Conservation (phyloP, 2,888 invertebrate species). For the Pyralis farinalis region DNA sequence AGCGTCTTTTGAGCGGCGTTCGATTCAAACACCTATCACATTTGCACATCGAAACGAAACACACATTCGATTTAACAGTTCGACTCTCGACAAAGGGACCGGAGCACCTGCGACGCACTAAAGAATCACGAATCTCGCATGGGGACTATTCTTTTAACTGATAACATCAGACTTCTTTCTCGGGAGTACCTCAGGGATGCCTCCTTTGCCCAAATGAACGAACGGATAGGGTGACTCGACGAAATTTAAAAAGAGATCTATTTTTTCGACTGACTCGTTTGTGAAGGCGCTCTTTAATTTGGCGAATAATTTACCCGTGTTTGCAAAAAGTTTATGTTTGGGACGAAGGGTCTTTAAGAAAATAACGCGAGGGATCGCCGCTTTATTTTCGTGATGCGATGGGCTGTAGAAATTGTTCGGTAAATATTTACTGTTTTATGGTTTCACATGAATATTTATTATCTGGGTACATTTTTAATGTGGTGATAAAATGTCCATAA, state of each 20-base stretch:
- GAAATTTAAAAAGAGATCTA: constrained; percentile 24
- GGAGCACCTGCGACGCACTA: constrained; percentile 13
- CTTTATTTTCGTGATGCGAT: constrained; percentile 8
- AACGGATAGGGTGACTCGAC: constrained; percentile 22
- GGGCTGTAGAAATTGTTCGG: constrained; percentile 3
- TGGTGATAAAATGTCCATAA: too few relatives aligned
- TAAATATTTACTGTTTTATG: constrained; percentile 5
- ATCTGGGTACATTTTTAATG: constrained; percentile 1
- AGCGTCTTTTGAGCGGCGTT: constrained; percentile 7
- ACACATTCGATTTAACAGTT: constrained; percentile 14
- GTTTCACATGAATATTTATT: constrained; percentile 3
- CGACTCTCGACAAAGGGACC: constrained; percentile 13
- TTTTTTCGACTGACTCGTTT: constrained; percentile 21
- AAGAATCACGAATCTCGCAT: constrained; percentile 3
- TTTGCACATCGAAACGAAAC: constrained; percentile 20
- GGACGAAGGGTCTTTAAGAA: constrained; percentile 12
- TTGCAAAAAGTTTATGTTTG: constrained; percentile 18
- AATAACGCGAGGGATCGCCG: constrained; percentile 3
- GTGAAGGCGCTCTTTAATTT: constrained; percentile 33
- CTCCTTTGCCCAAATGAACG: constrained; percentile 7
- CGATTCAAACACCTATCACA: constrained; percentile 14
- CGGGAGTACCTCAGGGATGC: constrained; percentile 8
- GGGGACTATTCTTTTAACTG: constrained; percentile 17
- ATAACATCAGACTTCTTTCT: constrained; percentile 17
- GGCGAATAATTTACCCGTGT: constrained; percentile 33